phyloP scores from a whole-genome alignment of 2,797 vertebrate genomes.

The Diglossa cyanea region DNA sequence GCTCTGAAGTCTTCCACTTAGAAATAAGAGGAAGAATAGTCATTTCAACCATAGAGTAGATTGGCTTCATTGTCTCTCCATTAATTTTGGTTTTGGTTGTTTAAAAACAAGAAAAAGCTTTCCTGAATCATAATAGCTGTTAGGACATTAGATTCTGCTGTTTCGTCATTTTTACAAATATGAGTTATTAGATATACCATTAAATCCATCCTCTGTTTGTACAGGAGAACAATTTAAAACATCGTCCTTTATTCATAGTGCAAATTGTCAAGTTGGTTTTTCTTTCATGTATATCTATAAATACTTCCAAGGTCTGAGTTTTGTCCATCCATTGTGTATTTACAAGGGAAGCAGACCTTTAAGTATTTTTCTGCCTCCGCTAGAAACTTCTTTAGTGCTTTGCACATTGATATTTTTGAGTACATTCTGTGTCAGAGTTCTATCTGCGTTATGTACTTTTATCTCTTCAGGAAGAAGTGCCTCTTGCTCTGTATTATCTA shows the following conservation, averaged over 20 bases:
- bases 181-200: background rate
- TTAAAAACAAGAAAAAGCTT: background rate
- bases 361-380: background rate
- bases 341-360: background rate
- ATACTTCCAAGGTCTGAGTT: background rate
- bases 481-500: background rate
- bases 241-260: background rate
- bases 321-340: background rate
- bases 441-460: accelerated
- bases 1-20: background rate
- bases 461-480: background rate
- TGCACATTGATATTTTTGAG: background rate
- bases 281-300: background rate
- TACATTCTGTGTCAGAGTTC: background rate
- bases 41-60: background rate
- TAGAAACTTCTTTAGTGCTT: background rate
- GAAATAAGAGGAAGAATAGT: background rate
- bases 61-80: background rate
- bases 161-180: background rate
- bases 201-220: background rate
- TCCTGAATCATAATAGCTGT: background rate
- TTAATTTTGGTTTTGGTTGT: background rate
- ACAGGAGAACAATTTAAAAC: background rate
- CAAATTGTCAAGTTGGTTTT: background rate
- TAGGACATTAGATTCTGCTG: background rate